Conservation (phyloP, 1,140 invertebrate species). For the Drosophila subobscura region DNA sequence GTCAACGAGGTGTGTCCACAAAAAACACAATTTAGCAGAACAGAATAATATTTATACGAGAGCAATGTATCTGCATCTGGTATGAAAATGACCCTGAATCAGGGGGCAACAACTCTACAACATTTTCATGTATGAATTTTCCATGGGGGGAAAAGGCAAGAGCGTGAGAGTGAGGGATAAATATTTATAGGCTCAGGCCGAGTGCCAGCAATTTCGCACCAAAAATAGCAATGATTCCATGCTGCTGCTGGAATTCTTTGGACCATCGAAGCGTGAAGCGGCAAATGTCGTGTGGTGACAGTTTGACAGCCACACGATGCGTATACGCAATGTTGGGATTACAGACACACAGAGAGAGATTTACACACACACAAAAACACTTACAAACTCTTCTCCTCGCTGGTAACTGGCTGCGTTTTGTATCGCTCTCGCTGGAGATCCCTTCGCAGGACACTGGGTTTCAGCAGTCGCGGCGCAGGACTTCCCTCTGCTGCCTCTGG, state of each 20-base stretch:
- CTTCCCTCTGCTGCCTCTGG: constrained; percentile 8
- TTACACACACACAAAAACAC: constrained; percentile 17
- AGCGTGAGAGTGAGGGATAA: constrained; percentile 10
- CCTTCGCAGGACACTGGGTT: constrained; percentile 83
- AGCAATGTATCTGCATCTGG: background rate
- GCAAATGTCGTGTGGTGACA: constrained; percentile 37
- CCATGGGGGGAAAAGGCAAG: constrained; percentile 9
- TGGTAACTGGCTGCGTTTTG: constrained; percentile 88
- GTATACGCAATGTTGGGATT: constrained; percentile 35
- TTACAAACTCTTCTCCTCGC: constrained; percentile 85
- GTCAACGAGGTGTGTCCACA: constrained; percentile 28
- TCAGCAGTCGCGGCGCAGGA: constrained; percentile 64
- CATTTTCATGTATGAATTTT: constrained; percentile 22
- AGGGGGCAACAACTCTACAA: constrained; percentile 22
- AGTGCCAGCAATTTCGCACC: constrained; percentile 50
- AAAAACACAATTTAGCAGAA: constrained; percentile 37
- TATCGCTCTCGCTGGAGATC: constrained; percentile 85
- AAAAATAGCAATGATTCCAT: constrained; percentile 50
- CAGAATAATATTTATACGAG: background rate
- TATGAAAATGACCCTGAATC: constrained; percentile 18
- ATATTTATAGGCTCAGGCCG: constrained; percentile 55
- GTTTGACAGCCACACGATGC: constrained; percentile 48
- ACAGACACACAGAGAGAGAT: background rate
- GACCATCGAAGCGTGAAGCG: constrained; percentile 50
- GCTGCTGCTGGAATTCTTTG: constrained; percentile 52